These are phyloP conservation scores for Etheostoma spectabile DNA, from an alignment of 2,113 vertebrate genomes.

Conservation along the genomic window DNA sequence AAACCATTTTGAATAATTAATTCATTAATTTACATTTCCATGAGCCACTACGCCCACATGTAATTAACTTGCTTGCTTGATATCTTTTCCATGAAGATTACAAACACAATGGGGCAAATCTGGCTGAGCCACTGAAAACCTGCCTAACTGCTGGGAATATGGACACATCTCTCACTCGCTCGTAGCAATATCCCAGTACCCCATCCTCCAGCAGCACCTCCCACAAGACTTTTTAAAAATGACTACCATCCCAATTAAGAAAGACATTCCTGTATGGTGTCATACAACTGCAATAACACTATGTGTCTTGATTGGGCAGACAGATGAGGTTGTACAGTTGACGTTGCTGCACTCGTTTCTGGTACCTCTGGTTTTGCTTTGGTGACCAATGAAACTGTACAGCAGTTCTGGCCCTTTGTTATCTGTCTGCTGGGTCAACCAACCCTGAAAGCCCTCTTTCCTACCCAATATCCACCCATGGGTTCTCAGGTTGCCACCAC, in stretches of 20 bases:
- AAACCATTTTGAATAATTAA: not conserved
- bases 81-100: not conserved
- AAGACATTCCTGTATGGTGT: not conserved
- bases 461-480: not conserved
- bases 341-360: not conserved
- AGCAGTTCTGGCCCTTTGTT: not conserved
- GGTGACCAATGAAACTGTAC: not conserved
- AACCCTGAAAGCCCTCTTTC: not conserved
- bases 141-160: not conserved
- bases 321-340: not conserved
- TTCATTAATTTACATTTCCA: not conserved
- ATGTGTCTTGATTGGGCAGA: not conserved
- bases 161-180: not conserved
- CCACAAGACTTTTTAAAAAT: not conserved
- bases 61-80: conserved; percentile 7
- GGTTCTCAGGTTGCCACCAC: not conserved
- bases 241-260: not conserved
- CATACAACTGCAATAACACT: not conserved
- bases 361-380: not conserved
- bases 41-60: not conserved
- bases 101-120: not conserved
- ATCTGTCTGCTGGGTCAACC: not conserved
- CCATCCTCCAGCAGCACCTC: not conserved
- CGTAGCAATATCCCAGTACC: not conserved
- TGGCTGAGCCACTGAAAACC: not conserved